phyloP scores from a whole-genome alignment of 2,797 vertebrate species.

The Geotrypetes seraphini region DNA sequence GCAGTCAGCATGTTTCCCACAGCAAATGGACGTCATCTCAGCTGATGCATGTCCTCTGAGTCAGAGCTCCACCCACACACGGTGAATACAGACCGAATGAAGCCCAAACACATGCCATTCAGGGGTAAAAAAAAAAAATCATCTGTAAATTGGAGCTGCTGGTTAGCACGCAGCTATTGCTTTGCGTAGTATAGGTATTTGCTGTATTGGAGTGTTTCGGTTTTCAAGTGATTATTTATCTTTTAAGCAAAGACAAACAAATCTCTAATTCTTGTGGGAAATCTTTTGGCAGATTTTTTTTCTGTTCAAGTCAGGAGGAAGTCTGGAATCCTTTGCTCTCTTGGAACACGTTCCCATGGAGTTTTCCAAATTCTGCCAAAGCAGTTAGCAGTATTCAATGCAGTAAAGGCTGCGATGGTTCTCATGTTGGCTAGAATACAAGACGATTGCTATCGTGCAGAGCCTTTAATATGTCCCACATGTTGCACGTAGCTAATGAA shows the following conservation, averaged over 20 bases:
- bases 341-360: constrained; percentile 34
- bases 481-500: too few species aligned
- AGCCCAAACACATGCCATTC: neutral
- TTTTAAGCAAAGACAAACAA: constrained; percentile 14
- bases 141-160: too few species aligned
- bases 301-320: constrained; percentile 41
- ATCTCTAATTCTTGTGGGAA: constrained; percentile 39
- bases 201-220: too few species aligned
- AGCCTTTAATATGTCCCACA: neutral
- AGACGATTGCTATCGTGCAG: neutral
- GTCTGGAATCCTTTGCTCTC: constrained; percentile 24
- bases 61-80: constrained; percentile 4
- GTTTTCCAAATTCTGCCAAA: constrained; percentile 40
- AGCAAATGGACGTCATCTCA: neutral
- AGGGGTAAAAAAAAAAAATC: constrained; percentile 10
- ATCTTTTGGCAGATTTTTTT: constrained; percentile 34
- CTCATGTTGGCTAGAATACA: neutral
- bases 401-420: neutral
- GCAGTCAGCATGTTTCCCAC: neutral
- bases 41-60: neutral
- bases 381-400: constrained; percentile 6
- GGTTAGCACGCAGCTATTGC: too few species aligned
- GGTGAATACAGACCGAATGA: neutral
- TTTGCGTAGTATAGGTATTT: too few species aligned
- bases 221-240: constrained; percentile 26